Evolutionary conservation across 2,888 invertebrate genomes (phyloP), one percentile per base, ranked within the genome.

Genomic region (Lasioglossum calceatum): DNA sequence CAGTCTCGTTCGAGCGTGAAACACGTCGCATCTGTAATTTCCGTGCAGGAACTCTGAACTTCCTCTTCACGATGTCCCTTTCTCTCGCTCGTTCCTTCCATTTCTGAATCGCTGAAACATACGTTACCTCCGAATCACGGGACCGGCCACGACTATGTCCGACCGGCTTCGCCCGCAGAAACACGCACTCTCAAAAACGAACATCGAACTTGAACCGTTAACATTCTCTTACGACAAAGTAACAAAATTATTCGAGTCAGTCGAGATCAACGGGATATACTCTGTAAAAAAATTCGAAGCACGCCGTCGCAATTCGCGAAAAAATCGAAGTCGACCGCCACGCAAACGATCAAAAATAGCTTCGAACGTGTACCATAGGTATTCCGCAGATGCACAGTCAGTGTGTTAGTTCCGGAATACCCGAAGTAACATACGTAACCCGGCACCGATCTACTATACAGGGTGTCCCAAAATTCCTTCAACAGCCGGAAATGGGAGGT

Each of bases 1-100:
- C 89, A 85, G 79, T 81, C 85, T 86, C 85, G 82, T 86, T 91
- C 86, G 75, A 90, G 91, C 89, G 84, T 91, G 86, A 90, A 91
- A 91, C 89, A 86, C 91, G 88, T 80, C 86, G 91, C 91, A 91
- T 90, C 88, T 91, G 91, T 91, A 91, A 91, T 91, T 91, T 91
- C 91, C 91, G 91, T 85, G 84, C 84, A 89, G 88, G 87, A 91
- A 90, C 87, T 87, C 79, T 70, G 81, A 86, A 85, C 87, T 83
- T 81, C 75, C 84, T 81, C 85, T 64, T 73, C 81, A n/a, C 81
- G 74, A 61, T 79, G 82, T 80, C 87, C 80, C 83, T 80, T 54
- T 77, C 85, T 77, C 79, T 44, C 44, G n/a, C 47, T 84, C 67
- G 58, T 77, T 61, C 79, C 76, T 70, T 81, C 86, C 84, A 83